Base-by-base conservation (phyloP, 1,140 invertebrate genomes). In the Drosophila nigrodunni region DNA sequence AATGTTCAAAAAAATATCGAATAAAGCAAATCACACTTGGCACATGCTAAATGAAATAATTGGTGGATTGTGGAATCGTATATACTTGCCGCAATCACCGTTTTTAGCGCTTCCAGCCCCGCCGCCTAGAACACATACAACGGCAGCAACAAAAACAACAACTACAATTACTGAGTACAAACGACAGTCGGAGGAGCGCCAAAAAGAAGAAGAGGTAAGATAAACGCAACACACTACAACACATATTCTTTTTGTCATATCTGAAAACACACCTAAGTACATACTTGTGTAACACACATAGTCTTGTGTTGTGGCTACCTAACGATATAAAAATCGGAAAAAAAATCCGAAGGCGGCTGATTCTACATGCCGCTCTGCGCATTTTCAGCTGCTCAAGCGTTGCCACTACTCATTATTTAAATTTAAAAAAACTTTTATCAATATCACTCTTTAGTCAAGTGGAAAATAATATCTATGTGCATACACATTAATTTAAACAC, bases 151-250 rank as follows among this genome's bases (percentile, higher is more conserved):
- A 21, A 15, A 15, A 15, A 21, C 18, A 70, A 52, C 43, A 41
- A 47, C 13, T 39, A 18, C 44, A 57, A 46, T 3, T n/a, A 34
- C 9, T 0, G 39, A 41, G 39, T 41, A 41, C 39, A 41, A 62
- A 52, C 11, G 21, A 21, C 49, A 62, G 34, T 18, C 34, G 34
- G 39, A 55, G 39, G 49, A 9, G 2, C 25, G 25, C 4, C 50
- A 58, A 10, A 21, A 52, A 55, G 66, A 77, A 15, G 71, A 75
- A 86, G 74, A 76, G 85, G 83, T 88, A 80, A 88, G 83, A 88
- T 80, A 88, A 57, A 41, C 34, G 59, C 49, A 55, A 35, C 43
- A 18, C 39, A 67, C 41, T 47, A 11, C 39, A 68, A 65, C 18
- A 21, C 0, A 21, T 55, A 46, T 44, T 49, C 39, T 41, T 41